Evolutionary conservation across 2,888 invertebrate genomes (phyloP).

Genomic region (Physocephala rufipes): DNA sequence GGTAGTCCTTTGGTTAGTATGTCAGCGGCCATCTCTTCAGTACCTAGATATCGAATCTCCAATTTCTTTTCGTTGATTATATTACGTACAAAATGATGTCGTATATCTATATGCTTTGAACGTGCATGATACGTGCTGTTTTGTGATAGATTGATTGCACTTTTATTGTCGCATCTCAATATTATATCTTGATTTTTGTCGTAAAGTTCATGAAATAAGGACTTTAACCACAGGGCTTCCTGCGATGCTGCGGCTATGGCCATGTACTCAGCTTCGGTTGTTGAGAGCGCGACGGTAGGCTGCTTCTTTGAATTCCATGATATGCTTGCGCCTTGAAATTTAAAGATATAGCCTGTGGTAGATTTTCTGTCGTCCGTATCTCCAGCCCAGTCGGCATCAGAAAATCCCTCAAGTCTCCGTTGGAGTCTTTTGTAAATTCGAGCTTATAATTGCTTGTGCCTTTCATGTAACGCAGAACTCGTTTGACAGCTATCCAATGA

Average conservation of each 20-base stretch:
- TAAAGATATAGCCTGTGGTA: slow-evolving; percentile 38
- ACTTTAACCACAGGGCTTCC: slow-evolving; percentile 35
- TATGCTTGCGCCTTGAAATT: slow-evolving; percentile 34
- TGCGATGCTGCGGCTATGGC: slow-evolving; percentile 34
- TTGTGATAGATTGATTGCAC: too few relatives aligned
- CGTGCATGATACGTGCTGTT: too few relatives aligned
- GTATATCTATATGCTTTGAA: too few relatives aligned
- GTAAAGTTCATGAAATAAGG: slow-evolving; percentile 29
- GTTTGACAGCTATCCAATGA: too few relatives aligned
- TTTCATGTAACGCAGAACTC: not conserved
- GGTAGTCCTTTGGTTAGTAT: too few relatives aligned
- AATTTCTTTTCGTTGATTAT: too few relatives aligned
- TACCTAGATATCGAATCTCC: too few relatives aligned
- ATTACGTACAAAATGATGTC: too few relatives aligned
- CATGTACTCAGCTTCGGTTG: slow-evolving; percentile 43
- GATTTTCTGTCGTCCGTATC: slow-evolving; percentile 38
- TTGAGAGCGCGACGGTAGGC: slow-evolving; percentile 40
- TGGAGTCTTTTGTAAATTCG: slow-evolving; percentile 4
- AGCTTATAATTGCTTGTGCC: too few relatives aligned
- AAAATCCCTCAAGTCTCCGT: slow-evolving; percentile 28
- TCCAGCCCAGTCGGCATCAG: slow-evolving; percentile 40
- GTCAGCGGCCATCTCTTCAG: too few relatives aligned
- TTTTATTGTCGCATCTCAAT: too few relatives aligned
- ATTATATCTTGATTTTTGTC: not conserved
- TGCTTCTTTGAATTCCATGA: slow-evolving; percentile 39